Evolutionary conservation across 1,140 invertebrate species (phyloP), one percentile per base, ranked within the genome.

Genomic region (Mamestra configurata): DNA sequence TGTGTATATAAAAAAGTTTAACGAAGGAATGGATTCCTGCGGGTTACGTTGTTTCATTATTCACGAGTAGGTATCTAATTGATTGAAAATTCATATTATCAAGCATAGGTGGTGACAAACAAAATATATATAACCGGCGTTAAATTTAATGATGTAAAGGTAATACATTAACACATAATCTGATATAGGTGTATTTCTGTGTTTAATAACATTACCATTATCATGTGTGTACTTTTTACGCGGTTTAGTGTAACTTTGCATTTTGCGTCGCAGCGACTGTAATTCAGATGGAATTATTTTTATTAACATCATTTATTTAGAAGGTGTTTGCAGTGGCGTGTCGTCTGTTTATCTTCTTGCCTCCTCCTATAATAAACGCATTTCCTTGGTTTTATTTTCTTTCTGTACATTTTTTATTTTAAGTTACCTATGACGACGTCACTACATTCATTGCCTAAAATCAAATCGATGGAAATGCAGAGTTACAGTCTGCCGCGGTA

Each of bases 181-280:
- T 64, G 22, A 61, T 76, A 37, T 49, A 49, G 51, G 51, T 53
- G 18, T 8, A 53, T 20, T 51, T 31, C 22, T 49, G 31, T 73
- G 51, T 57, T 37, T 55, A 57, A 73, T 73, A 73, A 73, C 46
- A 71, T 70, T 46, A 61, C 24, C 27, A 57, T 66, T 66, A 70
- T 49, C 40, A 15, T 70, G 51, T 75, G 35, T 76, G 37, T 71
- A 53, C 51, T 71, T 76, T 64, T 61, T 61, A 27, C 37, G 73
- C 37, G 57, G 73, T 64, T 20, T 61, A 49, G 37, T 76, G 73
- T 61, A 61, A 64, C 57, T 76, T 43, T 64, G 71, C 71, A 59
- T 75, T 76, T 43, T 49, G 71, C 70, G 13, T 75, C 20, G 71
- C 22, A 57, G 51, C 71, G 53, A 75, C 22, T 75, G 40, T 43